These are phyloP conservation scores for Aphelocoma coerulescens DNA, from an alignment of 2,113 vertebrate genomes.

Conservation along the genomic window DNA sequence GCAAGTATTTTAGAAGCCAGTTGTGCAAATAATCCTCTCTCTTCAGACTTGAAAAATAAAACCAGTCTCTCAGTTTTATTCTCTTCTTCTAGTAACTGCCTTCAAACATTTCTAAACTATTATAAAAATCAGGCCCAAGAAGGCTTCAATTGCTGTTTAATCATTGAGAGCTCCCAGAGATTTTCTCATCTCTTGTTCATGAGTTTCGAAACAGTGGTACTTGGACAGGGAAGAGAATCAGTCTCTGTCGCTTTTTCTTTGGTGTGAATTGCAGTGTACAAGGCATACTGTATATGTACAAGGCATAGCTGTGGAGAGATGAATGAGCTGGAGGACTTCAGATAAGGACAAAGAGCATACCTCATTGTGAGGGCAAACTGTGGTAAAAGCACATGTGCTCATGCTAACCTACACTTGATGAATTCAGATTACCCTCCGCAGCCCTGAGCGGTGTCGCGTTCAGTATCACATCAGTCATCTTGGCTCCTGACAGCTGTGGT, in stretches of 20 bases:
- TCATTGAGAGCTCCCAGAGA: not conserved
- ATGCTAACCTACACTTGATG: not conserved
- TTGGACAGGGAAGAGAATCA: not conserved
- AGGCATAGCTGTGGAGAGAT: not conserved
- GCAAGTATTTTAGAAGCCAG: not conserved
- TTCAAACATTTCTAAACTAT: not conserved
- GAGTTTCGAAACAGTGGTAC: not conserved
- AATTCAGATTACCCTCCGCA: not conserved
- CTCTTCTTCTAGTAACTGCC: not conserved
- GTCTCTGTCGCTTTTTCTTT: not conserved
- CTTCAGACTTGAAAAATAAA: not conserved
- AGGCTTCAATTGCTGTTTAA: not conserved
- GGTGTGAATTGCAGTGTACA: not conserved
- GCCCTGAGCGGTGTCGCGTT: not conserved
- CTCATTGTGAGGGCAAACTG: not conserved
- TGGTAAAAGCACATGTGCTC: not conserved
- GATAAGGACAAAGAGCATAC: not conserved
- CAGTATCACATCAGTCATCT: not conserved
- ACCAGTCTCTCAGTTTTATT: not conserved
- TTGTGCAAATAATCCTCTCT: not conserved
- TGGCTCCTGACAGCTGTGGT: not conserved
- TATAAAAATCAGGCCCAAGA: not conserved
- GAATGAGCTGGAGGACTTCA: not conserved
- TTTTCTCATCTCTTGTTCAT: not conserved
- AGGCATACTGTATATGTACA: no score